Conservation (phyloP, 2,113 vertebrate species). For the Nibea coibor region DNA sequence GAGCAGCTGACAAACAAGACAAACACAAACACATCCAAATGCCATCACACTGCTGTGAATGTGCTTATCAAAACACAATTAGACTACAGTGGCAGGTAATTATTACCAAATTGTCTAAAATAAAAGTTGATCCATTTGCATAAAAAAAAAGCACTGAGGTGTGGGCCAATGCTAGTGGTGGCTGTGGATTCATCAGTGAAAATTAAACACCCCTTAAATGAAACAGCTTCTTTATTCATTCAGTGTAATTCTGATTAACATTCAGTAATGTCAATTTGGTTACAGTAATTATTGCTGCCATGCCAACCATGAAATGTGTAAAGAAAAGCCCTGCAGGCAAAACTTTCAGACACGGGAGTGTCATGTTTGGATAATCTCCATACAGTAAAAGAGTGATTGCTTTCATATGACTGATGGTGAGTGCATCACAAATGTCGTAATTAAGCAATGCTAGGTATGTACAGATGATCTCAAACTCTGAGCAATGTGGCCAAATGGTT, state of each 20-base stretch:
- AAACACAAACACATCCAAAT: constrained; percentile 28
- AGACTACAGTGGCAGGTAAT: constrained; percentile 31
- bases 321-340: constrained; percentile 15
- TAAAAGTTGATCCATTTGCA: constrained; percentile 28
- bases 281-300: constrained; percentile 44
- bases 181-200: constrained; percentile 12
- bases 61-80: constrained; percentile 41
- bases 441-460: not conserved
- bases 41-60: constrained; percentile 36
- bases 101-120: constrained; percentile 32
- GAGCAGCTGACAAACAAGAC: constrained; percentile 23
- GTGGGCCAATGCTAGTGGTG: constrained; percentile 11
- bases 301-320: constrained; percentile 46
- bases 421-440: not conserved
- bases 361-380: constrained; percentile 40
- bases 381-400: not conserved
- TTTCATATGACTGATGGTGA: constrained; percentile 11
- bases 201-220: constrained; percentile 24
- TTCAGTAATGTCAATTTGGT: constrained; percentile 28
- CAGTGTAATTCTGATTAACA: constrained; percentile 30
- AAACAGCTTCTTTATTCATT: constrained; percentile 35
- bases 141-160: constrained; percentile 24
- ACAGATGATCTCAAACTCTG: not conserved
- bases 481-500: not conserved
- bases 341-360: constrained; percentile 16